phyloP scores from a whole-genome alignment of 2,113 vertebrate species.

The Dasyornis broadbenti region DNA sequence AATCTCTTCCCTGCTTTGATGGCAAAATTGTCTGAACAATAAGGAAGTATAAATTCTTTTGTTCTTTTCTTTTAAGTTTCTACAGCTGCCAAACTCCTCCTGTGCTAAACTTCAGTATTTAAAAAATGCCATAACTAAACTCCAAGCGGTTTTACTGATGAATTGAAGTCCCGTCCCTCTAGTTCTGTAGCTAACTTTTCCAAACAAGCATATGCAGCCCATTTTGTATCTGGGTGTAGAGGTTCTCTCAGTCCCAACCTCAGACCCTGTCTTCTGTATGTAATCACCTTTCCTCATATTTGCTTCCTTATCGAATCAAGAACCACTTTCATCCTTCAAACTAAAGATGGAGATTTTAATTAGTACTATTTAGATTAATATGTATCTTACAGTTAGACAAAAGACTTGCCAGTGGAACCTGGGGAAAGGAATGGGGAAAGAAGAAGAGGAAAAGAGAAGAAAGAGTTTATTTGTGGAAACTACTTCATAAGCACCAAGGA shows the following conservation, averaged over 20 bases:
- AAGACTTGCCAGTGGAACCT: background rate
- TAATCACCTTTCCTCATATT: background rate
- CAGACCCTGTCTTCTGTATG: background rate
- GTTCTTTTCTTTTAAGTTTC: background rate
- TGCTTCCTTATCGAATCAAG: background rate
- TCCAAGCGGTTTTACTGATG: background rate
- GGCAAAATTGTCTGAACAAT: background rate
- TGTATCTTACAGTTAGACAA: background rate
- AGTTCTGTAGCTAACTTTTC: background rate
- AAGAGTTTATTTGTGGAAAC: background rate
- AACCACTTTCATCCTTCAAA: background rate
- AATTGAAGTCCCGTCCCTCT: background rate
- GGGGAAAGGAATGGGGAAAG: background rate
- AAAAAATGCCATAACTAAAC: background rate
- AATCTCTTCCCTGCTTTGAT: background rate
- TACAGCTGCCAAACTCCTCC: background rate
- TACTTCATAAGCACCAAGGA: background rate
- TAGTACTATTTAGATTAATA: background rate
- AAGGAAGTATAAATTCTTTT: background rate
- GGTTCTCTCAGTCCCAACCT: background rate
- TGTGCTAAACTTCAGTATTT: background rate
- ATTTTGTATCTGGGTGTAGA: background rate
- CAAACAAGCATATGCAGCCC: background rate
- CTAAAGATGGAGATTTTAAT: background rate
- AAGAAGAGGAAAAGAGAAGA: background rate